Evolutionary conservation across 2,888 invertebrate genomes (phyloP), one percentile per base, ranked within the genome.

Genomic region (Drosophila prostipennis): DNA sequence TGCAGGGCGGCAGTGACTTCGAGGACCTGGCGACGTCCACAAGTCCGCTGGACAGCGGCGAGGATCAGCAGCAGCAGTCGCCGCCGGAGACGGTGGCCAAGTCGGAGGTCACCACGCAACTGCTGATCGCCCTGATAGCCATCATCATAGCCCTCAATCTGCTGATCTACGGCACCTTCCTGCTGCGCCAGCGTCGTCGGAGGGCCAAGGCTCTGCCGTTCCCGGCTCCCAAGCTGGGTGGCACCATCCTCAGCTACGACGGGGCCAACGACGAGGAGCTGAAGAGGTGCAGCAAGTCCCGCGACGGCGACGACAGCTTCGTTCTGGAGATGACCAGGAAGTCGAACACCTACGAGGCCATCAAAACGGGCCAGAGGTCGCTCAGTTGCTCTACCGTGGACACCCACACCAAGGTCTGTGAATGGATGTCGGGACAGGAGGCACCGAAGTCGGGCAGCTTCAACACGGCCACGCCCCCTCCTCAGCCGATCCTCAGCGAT

Each of bases 361-460:
- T 91, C 32, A 91, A 91, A 49, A 90, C 89, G 6, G 79, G 77
- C 14, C 90, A 89, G 55, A 86, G 89, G 36, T 91, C 91, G 0
- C 93, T 96, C 86, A 96, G 96, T 6, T 94, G 94, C 6, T 96
- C 96, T 72, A 97, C 97, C 0, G 94, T 97, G 74, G 97, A 97
- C 90, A 96, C 97, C 0, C 96, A 96, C 88, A 95, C 96, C 13
- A 97, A 97, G 93, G 97, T 97, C 1, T 94, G 95, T 72, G 96
- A 97, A 80, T 97, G 97, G 97, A 97, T 97, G 79, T 94, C 96
- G 90, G 95, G 96, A 37, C 95, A 95, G 78, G 94, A 95, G 29
- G 43, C 78, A 29, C 78, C 74, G 45, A 86, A 83, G 37, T 79
- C 89, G 0, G 89, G 82, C 26, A 91, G 91, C 59, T 90, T 90